Conservation (phyloP, 2,113 vertebrate species). For the Hippocampus barbouri region DNA sequence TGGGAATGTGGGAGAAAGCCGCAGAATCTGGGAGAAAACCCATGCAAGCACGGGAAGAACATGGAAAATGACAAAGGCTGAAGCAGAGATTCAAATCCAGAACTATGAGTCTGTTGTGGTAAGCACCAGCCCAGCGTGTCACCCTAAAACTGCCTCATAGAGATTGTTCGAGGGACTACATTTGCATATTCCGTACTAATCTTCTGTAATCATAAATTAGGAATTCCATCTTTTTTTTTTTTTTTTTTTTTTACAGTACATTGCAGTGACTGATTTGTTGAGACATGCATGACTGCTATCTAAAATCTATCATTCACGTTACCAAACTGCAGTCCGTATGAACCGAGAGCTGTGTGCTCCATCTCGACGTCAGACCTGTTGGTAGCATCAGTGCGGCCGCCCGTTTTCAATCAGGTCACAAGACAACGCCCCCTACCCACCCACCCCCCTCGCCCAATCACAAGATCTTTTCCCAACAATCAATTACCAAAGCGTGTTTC, state of each 20-base stretch:
- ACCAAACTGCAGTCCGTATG: not conserved
- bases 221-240: not conserved
- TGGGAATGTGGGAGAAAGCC: not conserved
- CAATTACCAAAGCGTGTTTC: not conserved
- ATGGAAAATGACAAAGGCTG: not conserved
- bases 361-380: constrained; percentile 9
- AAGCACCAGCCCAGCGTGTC: not conserved
- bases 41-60: not conserved
- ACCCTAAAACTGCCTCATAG: not conserved
- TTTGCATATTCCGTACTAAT: not conserved
- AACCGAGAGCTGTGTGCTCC: not conserved
- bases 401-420: constrained; percentile 40
- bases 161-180: not conserved
- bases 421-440: constrained; percentile 11
- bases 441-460: constrained; percentile 18
- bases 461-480: constrained; percentile 21
- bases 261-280: not conserved
- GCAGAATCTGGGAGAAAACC: not conserved
- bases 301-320: not conserved
- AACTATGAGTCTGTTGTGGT: not conserved
- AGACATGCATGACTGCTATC: not conserved
- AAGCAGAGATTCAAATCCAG: not conserved
- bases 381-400: not conserved
- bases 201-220: not conserved
- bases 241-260: not conserved